Percentiles rank a stretch among this genome's conserved stretches.
Evolutionary conservation across 2,797 vertebrate genomes (phyloP).

Genomic region (Tauraco hartlaubi): DNA sequence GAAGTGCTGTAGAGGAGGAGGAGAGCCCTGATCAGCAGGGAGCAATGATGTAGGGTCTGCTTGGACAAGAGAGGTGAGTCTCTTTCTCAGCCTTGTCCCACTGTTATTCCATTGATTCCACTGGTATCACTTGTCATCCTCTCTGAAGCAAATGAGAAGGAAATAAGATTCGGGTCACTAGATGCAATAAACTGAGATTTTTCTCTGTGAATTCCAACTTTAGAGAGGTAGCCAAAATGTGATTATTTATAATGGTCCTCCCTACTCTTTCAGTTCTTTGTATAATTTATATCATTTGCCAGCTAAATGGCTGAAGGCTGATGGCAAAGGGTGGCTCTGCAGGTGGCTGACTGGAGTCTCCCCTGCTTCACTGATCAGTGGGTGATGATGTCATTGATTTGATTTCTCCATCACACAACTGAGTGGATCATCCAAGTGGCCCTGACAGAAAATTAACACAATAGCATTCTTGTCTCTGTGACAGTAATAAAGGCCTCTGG

Average conservation of each 20-base stretch:
- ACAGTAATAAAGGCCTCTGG: background rate
- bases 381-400: background rate
- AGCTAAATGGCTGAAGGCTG: background rate
- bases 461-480: background rate
- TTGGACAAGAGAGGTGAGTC: background rate
- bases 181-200: background rate
- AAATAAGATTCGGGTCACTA: background rate
- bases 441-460: background rate
- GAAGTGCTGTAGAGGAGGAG: background rate
- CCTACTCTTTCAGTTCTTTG: background rate
- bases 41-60: background rate
- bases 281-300: background rate
- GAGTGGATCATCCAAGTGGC: background rate
- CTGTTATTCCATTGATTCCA: background rate
- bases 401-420: background rate
- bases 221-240: background rate
- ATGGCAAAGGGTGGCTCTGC: background rate
- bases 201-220: background rate
- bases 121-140: background rate
- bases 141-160: background rate
- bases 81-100: background rate
- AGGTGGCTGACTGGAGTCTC: background rate
- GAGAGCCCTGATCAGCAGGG: background rate
- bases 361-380: background rate
- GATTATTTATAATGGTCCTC: background rate